phyloP scores from a whole-genome alignment of 2,113 vertebrate species.

The Ictalurus punctatus region DNA sequence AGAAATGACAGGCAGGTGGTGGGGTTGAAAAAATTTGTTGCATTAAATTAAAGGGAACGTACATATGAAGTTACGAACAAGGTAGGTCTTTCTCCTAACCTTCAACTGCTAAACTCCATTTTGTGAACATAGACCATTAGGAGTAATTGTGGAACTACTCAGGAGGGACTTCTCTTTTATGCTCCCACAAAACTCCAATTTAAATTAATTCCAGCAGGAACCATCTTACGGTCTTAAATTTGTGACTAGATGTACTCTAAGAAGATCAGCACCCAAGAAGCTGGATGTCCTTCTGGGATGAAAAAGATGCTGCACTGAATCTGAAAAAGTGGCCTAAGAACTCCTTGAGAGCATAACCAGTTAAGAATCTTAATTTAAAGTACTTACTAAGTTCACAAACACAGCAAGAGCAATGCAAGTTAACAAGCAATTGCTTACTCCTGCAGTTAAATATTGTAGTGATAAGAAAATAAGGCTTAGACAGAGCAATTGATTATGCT shows the following conservation, averaged over 20 bases:
- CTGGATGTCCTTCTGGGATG: not conserved
- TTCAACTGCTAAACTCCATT: not conserved
- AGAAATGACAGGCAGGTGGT: not conserved
- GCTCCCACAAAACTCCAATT: not conserved
- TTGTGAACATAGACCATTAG: not conserved
- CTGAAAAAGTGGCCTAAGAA: not conserved
- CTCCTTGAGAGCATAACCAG: not conserved
- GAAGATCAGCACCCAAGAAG: not conserved
- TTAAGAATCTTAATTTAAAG: not conserved
- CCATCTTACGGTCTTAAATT: not conserved
- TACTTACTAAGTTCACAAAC: not conserved
- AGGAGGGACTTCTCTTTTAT: not conserved
- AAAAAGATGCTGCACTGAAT: not conserved
- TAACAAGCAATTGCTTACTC: constrained; percentile 37
- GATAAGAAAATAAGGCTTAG: constrained; percentile 49
- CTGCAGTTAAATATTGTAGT: constrained; percentile 29
- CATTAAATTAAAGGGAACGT: not conserved
- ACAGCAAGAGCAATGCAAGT: constrained; percentile 17
- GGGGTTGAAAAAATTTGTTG: not conserved
- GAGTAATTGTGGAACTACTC: not conserved
- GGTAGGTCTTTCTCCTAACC: not conserved
- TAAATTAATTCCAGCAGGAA: not conserved
- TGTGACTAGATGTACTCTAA: not conserved
- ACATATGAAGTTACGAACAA: not conserved
- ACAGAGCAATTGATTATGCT: constrained; percentile 35